Evolutionary conservation across 2,113 vertebrate species (phyloP).

Genomic region (Rhabdornis inornatus): DNA sequence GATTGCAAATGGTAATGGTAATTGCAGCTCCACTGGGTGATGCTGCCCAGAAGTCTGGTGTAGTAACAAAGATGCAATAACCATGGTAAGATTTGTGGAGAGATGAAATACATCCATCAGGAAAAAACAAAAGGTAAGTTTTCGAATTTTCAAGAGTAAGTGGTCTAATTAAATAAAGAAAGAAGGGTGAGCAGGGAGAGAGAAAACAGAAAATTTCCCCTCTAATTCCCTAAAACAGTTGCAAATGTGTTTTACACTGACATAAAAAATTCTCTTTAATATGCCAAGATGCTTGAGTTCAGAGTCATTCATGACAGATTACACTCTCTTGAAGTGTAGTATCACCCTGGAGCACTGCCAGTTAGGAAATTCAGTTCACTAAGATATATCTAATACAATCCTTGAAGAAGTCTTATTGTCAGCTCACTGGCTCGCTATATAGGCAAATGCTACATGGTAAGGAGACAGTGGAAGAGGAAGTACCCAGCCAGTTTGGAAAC

Average conservation of each 20-base stretch:
- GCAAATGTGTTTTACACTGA: neutral
- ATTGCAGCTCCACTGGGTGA: neutral
- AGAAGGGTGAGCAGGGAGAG: accelerated
- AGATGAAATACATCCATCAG: neutral
- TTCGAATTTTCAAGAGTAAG: neutral
- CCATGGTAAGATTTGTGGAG: neutral
- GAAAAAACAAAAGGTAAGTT: neutral
- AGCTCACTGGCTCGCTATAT: neutral
- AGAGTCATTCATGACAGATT: neutral
- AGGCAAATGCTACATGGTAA: neutral
- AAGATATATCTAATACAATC: neutral
- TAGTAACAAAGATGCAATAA: neutral
- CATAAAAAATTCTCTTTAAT: neutral
- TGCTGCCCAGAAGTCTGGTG: neutral
- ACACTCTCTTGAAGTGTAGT: neutral
- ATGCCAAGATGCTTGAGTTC: neutral
- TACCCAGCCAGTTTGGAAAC: neutral
- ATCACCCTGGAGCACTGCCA: neutral
- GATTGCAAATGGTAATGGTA: neutral
- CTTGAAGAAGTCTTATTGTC: neutral
- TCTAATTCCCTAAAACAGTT: neutral
- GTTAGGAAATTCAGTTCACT: neutral
- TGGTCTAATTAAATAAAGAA: neutral
- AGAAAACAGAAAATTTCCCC: neutral
- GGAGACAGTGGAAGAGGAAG: slow-evolving; percentile 17